Evolutionary conservation across 2,113 vertebrate species (phyloP).

Genomic region (Brienomyrus brachyistius): DNA sequence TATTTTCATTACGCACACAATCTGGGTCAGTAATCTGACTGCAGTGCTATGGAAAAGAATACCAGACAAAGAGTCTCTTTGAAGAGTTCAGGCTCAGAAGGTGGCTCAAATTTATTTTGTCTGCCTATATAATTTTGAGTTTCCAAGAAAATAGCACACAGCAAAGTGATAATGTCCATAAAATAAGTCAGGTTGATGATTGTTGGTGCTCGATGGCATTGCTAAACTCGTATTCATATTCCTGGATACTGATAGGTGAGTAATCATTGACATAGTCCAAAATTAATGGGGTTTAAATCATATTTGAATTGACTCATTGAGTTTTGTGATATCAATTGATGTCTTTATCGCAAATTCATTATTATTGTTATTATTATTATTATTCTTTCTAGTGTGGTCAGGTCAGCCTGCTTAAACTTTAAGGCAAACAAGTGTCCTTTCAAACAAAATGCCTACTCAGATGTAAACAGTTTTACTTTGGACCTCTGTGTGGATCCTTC

Average conservation of each 20-base stretch:
- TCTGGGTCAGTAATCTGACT: neutral
- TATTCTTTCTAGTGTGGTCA: neutral
- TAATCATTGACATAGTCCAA: neutral
- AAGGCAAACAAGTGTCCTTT: neutral
- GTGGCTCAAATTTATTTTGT: neutral
- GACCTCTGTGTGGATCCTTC: neutral
- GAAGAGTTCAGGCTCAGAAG: neutral
- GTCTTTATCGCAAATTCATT: neutral
- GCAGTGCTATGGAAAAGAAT: neutral
- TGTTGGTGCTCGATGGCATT: neutral
- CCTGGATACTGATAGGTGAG: neutral
- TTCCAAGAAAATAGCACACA: neutral
- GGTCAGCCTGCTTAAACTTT: neutral
- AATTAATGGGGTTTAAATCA: neutral
- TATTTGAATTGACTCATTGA: neutral
- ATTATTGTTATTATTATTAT: neutral
- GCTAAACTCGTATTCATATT: neutral
- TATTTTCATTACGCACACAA: neutral
- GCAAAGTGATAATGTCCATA: neutral
- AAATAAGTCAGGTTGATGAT: neutral
- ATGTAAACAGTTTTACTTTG: neutral
- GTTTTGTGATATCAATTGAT: neutral
- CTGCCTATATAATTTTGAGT: neutral
- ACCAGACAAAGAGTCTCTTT: neutral
- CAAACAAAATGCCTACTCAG: neutral